A percentile compares a stretch with the other conserved stretches of the same genome.
Conservation (phyloP, 2,888 invertebrate genomes). For the Argyresthia albistria region DNA sequence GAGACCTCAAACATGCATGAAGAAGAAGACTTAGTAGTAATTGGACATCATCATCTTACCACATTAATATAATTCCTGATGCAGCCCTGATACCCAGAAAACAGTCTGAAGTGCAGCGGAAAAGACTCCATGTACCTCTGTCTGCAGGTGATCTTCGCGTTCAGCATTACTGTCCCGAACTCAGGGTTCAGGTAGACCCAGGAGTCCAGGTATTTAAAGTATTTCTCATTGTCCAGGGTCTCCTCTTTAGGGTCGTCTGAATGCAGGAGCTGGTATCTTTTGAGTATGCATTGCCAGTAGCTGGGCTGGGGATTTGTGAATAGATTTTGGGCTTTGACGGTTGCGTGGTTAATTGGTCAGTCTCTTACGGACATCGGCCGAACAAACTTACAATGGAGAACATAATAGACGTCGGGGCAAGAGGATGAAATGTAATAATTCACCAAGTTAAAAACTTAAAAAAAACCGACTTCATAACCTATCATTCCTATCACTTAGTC, state of each 20-base stretch:
- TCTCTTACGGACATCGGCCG: too few relatives aligned
- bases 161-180: slow-evolving; percentile 26
- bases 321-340: slow-evolving; percentile 13
- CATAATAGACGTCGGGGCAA: too few relatives aligned
- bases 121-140: slow-evolving; percentile 16
- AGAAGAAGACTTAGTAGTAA: too few relatives aligned
- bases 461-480: too few relatives aligned
- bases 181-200: slow-evolving; percentile 38
- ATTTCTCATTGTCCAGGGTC: slow-evolving; percentile 27
- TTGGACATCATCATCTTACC: slow-evolving; percentile 19
- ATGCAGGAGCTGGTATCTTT: slow-evolving; percentile 27
- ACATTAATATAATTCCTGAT: slow-evolving; percentile 29
- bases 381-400: too few relatives aligned
- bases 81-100: slow-evolving; percentile 27
- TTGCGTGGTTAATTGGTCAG: too few relatives aligned
- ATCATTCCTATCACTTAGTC: too few relatives aligned
- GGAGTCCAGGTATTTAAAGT: slow-evolving; percentile 33
- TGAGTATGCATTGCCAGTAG: slow-evolving; percentile 36
- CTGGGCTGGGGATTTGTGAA: slow-evolving; percentile 27
- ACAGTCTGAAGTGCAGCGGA: slow-evolving; percentile 28
- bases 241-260: slow-evolving; percentile 8
- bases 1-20: too few relatives aligned
- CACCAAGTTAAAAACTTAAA: too few relatives aligned
- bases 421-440: too few relatives aligned
- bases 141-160: slow-evolving; percentile 33